phyloP scores from a whole-genome alignment of 2,797 vertebrate genomes.

The Poecile montanus region DNA sequence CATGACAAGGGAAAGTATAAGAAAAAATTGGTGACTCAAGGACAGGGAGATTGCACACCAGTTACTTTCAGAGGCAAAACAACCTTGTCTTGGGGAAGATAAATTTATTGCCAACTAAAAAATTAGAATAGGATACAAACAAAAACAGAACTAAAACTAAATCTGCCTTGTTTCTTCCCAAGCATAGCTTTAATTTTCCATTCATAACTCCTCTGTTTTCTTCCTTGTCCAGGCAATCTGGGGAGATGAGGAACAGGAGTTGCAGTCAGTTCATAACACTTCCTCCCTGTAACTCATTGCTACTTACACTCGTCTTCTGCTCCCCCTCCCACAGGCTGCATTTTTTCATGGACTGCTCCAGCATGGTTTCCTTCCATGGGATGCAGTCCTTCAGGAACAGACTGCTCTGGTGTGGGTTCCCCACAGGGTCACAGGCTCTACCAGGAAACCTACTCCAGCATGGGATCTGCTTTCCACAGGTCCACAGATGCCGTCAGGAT shows the following conservation, averaged over 20 bases:
- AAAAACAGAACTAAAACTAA: background rate
- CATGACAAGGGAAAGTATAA: background rate
- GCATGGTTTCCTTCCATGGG: background rate
- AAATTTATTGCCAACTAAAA: background rate
- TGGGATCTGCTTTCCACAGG: background rate
- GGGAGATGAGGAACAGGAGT: background rate
- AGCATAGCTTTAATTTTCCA: background rate
- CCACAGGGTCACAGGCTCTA: background rate
- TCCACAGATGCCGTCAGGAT: background rate
- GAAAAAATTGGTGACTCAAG: background rate
- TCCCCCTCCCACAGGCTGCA: background rate
- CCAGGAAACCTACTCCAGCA: background rate
- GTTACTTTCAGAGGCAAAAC: background rate
- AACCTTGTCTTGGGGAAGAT: background rate
- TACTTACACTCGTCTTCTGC: background rate
- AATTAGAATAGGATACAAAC: background rate
- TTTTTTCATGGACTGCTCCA: background rate
- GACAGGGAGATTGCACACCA: background rate
- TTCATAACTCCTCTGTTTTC: background rate
- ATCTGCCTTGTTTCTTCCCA: background rate
- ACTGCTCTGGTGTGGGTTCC: background rate
- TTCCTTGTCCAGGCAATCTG: accelerated
- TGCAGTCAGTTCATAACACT: background rate
- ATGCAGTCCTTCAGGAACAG: background rate
- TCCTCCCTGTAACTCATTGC: accelerated